phyloP scores from a whole-genome alignment of 2,797 vertebrate species.

The Jordanella pulchra region DNA sequence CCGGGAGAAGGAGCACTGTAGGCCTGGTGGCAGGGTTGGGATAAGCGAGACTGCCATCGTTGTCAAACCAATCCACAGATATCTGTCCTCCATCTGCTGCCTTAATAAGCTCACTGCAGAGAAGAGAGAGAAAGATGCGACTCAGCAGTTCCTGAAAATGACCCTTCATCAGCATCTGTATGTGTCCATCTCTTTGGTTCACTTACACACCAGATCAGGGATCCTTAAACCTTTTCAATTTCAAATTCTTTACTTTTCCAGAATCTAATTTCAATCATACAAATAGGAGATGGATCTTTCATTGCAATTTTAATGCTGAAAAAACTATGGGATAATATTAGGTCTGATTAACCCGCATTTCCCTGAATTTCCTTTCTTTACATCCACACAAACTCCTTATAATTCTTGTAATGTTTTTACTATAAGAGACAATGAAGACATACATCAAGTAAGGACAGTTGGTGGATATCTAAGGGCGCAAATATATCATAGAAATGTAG shows the following conservation, averaged over 20 bases:
- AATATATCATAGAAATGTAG: not conserved
- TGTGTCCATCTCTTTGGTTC: not conserved
- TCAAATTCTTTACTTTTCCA: not conserved
- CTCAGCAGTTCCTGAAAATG: constrained; percentile 38
- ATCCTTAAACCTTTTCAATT: not conserved
- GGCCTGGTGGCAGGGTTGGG: constrained; percentile 86
- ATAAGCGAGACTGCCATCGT: constrained; percentile 85
- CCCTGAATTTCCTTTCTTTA: not conserved
- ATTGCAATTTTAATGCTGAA: not conserved
- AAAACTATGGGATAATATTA: not conserved
- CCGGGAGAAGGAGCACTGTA: constrained; percentile 92
- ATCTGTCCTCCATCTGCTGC: constrained; percentile 98
- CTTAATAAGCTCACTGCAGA: constrained; percentile 94
- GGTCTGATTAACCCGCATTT: not conserved
- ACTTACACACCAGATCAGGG: constrained; percentile 1
- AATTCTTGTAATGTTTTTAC: too few relatives aligned
- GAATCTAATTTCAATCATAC: not conserved
- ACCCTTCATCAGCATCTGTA: constrained; percentile 5
- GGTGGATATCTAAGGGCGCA: too few relatives aligned
- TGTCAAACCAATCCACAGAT: constrained; percentile 98
- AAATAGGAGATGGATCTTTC: too few relatives aligned
- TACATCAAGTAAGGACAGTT: too few relatives aligned
- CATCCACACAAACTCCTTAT: too few relatives aligned
- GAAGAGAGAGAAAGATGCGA: constrained; percentile 29
- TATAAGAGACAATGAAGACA: too few relatives aligned